A percentile compares a stretch with the other conserved stretches of the same genome.
phyloP scores from a whole-genome alignment of 2,888 invertebrate genomes.

The Entomobrya proxima region DNA sequence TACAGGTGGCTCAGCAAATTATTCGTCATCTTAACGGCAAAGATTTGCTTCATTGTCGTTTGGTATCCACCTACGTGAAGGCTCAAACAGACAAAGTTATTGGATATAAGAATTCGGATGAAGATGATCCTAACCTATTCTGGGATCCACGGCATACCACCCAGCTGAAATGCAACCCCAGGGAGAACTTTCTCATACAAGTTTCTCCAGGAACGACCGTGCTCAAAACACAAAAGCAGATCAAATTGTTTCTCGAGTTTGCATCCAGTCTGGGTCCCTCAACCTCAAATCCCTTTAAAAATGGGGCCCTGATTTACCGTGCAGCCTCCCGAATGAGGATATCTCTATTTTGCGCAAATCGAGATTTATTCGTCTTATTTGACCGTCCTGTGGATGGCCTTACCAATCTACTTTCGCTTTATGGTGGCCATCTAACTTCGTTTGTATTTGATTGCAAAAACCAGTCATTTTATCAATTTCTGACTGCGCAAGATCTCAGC shows the following conservation, averaged over 20 bases:
- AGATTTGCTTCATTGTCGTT: not conserved
- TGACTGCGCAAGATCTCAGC: not conserved
- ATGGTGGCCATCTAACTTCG: not conserved
- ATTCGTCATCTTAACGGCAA: not conserved
- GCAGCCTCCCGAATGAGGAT: not conserved
- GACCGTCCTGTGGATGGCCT: not conserved
- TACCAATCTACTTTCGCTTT: not conserved
- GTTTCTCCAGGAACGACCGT: not conserved
- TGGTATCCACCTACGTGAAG: not conserved
- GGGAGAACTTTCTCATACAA: not conserved
- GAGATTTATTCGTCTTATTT: not conserved
- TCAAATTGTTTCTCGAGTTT: not conserved
- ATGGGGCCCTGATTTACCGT: not conserved
- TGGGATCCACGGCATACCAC: not conserved
- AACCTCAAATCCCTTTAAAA: not conserved
- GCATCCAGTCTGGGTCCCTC: not conserved
- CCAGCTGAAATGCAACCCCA: not conserved
- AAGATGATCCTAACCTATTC: not conserved
- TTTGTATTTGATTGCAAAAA: slow-evolving; percentile 13
- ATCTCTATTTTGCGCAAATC: not conserved
- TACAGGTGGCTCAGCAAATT: not conserved
- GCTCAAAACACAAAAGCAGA: not conserved
- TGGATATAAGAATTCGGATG: not conserved
- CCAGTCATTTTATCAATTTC: not conserved
- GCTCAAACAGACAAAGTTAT: not conserved